Conservation (phyloP, 2,797 vertebrate genomes). For the Manis javanica region DNA sequence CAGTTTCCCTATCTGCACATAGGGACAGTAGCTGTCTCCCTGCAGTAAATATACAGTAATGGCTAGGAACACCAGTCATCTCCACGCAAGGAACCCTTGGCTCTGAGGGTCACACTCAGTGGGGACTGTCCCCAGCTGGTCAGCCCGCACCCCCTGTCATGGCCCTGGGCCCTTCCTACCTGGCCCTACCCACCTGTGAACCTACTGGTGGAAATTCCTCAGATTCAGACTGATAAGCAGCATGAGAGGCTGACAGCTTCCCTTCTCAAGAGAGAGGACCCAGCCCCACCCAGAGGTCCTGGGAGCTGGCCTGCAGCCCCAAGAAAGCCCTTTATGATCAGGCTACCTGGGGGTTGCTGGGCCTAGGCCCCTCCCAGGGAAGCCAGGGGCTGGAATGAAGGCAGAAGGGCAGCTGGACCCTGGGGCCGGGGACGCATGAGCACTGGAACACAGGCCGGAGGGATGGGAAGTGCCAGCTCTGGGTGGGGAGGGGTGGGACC, state of each 20-base stretch:
- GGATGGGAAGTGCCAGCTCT: neutral
- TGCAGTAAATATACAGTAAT: rapidly evolving
- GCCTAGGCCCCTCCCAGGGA: neutral
- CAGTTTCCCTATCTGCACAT: rapidly evolving
- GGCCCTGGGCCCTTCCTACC: neutral
- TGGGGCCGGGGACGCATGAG: neutral
- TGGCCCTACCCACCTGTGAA: neutral
- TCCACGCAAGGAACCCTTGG: rapidly evolving
- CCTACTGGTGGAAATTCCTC: neutral
- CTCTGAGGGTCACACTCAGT: no score
- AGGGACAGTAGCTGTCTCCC: rapidly evolving
- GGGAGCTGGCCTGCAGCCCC: neutral
- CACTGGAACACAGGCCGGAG: rapidly evolving
- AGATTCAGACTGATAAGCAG: rapidly evolving
- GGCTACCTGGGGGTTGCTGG: neutral
- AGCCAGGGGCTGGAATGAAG: neutral
- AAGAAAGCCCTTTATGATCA: no score
- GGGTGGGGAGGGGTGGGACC: neutral
- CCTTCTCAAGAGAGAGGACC: neutral
- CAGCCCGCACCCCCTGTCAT: neutral
- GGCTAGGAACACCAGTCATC: neutral
- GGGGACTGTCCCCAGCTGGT: neutral
- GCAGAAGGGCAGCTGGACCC: neutral
- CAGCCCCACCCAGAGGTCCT: neutral
- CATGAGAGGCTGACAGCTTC: neutral